Base-by-base conservation (phyloP, 1,140 invertebrate species). In the Thaumatotibia leucotreta region DNA sequence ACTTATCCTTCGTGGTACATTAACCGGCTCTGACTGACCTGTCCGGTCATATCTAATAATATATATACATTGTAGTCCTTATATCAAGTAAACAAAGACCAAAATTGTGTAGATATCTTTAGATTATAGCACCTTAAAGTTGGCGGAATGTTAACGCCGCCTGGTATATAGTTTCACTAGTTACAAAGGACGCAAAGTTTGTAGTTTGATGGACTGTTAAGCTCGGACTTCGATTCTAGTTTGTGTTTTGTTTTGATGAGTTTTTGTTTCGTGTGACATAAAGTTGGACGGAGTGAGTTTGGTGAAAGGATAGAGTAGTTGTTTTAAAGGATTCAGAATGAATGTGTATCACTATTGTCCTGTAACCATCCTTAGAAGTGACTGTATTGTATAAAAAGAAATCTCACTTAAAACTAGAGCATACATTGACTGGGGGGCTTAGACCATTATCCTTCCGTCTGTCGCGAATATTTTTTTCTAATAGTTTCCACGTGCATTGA, bases 1-100 rank as follows among this genome's bases (percentile, higher is more conserved):
- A 58, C 52, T 58, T 58, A 31, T 27, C 52, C 52, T 58, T 58
- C 52, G 52, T 29, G 52, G 23, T 58, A 58, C 52, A 58, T 58
- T 58, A 58, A 58, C 23, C 50, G 50, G 20, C 50, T 58, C 52
- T 31, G 52, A 58, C 27, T 58, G 52, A 58, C 52, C 52, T 58
- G 52, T 14, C 14, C 14, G 14, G 39, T 9, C 5, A 20, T 1
- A 1, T 20, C 17, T 20, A 45, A 45, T 45, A 45, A 45, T 9
- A 45, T 14, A 11, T 45, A 45, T 9, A 17, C 17, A 45, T 45
- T 45, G 0, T 45, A 8, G 17, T 9, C 17, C 39, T 45, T 45
- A 45, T 45, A 8, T 20, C 39, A 8, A 9, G 17, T 45, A n/a
- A 45, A 11, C 20, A 45, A 45, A 45, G 39, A 20, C 5, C 8